A percentile compares a stretch with the other conserved stretches of the same genome.
These are phyloP conservation scores for Theristicus caerulescens DNA, from an alignment of 2,113 vertebrate genomes.

Conservation along the genomic window DNA sequence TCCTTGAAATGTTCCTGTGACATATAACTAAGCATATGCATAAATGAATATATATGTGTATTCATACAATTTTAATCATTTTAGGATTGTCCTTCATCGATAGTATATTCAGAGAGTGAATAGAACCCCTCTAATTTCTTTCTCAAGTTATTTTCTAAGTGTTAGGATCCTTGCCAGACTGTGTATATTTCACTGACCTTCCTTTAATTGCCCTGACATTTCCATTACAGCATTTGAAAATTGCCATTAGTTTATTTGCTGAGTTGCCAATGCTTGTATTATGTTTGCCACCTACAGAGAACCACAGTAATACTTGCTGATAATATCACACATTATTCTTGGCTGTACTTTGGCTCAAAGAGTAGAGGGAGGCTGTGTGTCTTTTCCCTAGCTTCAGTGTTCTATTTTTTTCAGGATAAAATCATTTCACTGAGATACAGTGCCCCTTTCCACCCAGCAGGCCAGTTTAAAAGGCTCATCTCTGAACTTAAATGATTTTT, in stretches of 20 bases:
- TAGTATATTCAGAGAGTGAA: neutral
- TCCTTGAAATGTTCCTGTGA: neutral
- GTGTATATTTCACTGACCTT: conserved; percentile 21
- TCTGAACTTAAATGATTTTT: neutral
- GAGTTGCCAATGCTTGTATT: conserved; percentile 27
- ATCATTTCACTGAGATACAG: neutral
- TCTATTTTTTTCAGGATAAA: neutral
- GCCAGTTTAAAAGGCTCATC: neutral
- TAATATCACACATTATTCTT: conserved; percentile 32
- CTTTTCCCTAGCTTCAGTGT: neutral
- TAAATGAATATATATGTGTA: neutral
- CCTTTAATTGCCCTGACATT: conserved; percentile 18
- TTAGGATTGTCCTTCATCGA: neutral
- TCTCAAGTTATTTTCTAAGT: neutral
- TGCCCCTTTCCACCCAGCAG: neutral
- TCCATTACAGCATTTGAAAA: conserved; percentile 31
- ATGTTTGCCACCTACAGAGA: neutral
- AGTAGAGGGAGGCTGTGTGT: neutral
- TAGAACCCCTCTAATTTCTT: neutral
- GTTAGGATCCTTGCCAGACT: neutral
- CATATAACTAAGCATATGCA: neutral
- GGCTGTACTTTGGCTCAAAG: conserved; percentile 9
- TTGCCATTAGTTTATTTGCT: conserved; percentile 52
- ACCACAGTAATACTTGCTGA: neutral
- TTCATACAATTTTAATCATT: neutral